phyloP scores from a whole-genome alignment of 2,888 invertebrate genomes.

The Pterobdella sp. region DNA sequence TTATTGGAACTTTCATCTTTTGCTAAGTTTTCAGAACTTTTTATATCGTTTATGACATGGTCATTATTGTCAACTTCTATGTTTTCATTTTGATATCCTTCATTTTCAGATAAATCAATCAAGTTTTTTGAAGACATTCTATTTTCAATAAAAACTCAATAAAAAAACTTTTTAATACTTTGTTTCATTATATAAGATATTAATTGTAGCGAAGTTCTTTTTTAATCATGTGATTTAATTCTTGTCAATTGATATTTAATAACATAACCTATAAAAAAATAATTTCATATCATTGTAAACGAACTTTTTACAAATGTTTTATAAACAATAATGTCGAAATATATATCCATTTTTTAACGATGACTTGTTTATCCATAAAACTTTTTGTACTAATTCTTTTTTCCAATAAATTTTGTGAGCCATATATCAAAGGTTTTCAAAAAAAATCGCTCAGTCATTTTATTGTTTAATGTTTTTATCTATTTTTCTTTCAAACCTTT shows the following conservation, averaged over 20 bases:
- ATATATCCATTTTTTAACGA: background rate
- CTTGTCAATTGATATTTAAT: background rate
- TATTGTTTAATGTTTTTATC: too few relatives aligned
- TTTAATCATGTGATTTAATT: constrained; percentile 9
- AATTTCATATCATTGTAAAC: background rate
- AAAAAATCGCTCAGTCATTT: too few relatives aligned
- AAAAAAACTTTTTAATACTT: background rate
- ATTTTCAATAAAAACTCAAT: background rate
- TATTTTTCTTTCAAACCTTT: too few relatives aligned
- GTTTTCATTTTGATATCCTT: background rate
- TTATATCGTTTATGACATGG: background rate
- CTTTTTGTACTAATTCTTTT: too few relatives aligned
- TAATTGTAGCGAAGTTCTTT: background rate
- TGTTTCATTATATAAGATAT: background rate
- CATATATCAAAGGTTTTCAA: too few relatives aligned
- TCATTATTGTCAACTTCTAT: background rate
- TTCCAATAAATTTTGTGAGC: too few relatives aligned
- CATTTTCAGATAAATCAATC: background rate
- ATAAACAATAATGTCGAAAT: background rate
- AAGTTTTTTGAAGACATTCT: background rate
- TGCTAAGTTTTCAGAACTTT: background rate
- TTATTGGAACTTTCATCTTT: background rate
- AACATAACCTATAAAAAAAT: background rate
- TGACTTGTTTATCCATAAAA: background rate
- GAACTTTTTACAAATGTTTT: background rate